These are phyloP conservation scores for Zygothrica quintamaculata DNA, from an alignment of 2,888 invertebrate species.

Conservation along the genomic window DNA sequence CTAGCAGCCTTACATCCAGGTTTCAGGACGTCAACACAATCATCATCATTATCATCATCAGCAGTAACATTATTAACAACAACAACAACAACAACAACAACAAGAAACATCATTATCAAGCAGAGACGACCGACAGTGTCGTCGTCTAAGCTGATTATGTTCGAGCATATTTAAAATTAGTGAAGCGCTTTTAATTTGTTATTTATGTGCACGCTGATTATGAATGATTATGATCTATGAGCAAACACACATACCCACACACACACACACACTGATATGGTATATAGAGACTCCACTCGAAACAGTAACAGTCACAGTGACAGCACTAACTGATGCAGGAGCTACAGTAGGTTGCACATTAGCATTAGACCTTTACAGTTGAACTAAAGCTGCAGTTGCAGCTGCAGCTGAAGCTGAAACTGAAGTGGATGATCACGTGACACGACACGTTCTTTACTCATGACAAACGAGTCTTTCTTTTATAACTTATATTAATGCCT, in stretches of 20 bases:
- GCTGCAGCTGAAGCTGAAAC: too few relatives aligned
- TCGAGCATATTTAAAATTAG: conserved; percentile 81
- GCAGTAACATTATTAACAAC: background rate
- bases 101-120: conserved; percentile 10
- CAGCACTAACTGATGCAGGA: conserved; percentile 11
- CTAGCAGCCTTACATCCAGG: conserved; percentile 55
- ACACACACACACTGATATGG: conserved; percentile 31
- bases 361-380: conserved; percentile 50
- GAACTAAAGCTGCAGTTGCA: too few relatives aligned
- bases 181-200: conserved; percentile 81
- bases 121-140: conserved; percentile 22
- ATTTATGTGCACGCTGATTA: conserved; percentile 81
- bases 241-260: conserved; percentile 54
- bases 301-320: too few relatives aligned
- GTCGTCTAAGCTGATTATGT: conserved; percentile 78
- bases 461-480: background rate
- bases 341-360: conserved; percentile 31
- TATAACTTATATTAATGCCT: too few relatives aligned
- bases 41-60: conserved; percentile 11
- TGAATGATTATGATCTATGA: conserved; percentile 80
- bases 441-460: conserved; percentile 23
- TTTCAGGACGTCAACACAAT: conserved; percentile 14
- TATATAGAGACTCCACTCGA: too few relatives aligned
- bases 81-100: too few relatives aligned
- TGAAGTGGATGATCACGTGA: conserved; percentile 38